Base-by-base conservation (phyloP, 2,888 invertebrate species). In the Lomographa bimaculata region DNA sequence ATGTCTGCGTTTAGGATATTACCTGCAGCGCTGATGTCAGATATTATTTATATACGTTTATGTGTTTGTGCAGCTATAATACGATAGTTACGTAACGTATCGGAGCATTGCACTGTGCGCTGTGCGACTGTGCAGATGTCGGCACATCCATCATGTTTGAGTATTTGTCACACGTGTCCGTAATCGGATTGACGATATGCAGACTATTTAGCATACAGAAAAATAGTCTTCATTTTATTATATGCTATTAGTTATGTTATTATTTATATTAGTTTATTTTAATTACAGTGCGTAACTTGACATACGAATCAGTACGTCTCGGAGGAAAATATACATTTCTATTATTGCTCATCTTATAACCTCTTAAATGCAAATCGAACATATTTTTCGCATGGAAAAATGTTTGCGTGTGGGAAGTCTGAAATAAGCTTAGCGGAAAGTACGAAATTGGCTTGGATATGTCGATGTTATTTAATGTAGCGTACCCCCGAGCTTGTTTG, bases 391-490 rank as follows among this genome's bases (percentile, higher is more conserved):
- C 67, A 71, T 64, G 69, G 74, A 65, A 72, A 68, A 64, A 79
- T 82, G 73, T 81, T 82, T 80, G 72, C 73, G 67, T 72, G 72
- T 59, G 64, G 72, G 64, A 74, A 77, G 71, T 73, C 75, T 73
- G 72, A 71, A 82, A 83, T 81, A 74, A 80, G 83, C 79, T 81
- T 78, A 78, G 71, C 68, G 73, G 71, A 73, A 78, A 79, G 75
- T 74, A 74, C 71, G 76, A 76, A 80, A 84, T 82, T 81, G 84
- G 79, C 80, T 78, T 63, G 72, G 77, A 79, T 82, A 78, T 75
- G 80, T 80, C 80, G 79, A 83, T 83, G 80, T 81, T 80, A 84
- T 80, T 82, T 81, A 83, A 84, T 79, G 79, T 81, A 75, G 66
- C 75, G 70, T 63, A 61, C 71, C 70, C 72, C 61, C 63, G 66